Base-by-base conservation (phyloP, 2,113 vertebrate genomes). In the Hemibagrus wyckioides region DNA sequence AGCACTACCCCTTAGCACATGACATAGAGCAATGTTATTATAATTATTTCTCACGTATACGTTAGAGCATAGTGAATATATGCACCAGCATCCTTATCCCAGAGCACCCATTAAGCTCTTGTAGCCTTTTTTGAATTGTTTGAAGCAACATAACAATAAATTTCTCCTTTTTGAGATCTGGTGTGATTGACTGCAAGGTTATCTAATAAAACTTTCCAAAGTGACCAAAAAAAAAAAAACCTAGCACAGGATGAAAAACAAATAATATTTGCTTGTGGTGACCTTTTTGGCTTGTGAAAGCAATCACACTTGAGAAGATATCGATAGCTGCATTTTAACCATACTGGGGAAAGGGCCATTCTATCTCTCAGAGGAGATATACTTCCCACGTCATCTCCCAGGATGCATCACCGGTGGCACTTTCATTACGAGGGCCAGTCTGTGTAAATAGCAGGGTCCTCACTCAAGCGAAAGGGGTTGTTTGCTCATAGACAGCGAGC, bases 381-480 rank as follows among this genome's bases (percentile, higher is more conserved):
- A 54, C 44, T 86, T 76, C 48, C 54, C 30, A n/a, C 50, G 13
- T 44, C 73, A 30, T 67, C 77, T 48, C 75, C 80, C 52, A 65
- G 71, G 82, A 84, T 86, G 52, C 73, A 19, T 73, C 80, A 67
- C 90, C 44, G 83, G 89, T 83, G 80, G 80, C 41, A 69, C 76
- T 94, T 93, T 94, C 92, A 94, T 92, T 95, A 94, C 86, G 73
- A 90, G 88, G 90, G 91, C 86, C 89, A 91, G 91, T 89, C 82
- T 89, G 84, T 94, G 94, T 94, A 96, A 96, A 96, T 95, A 94
- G 73, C 94, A 95, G 89, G 41, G 91, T 92, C 90, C 88, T 94
- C 91, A 90, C 91, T 93, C 93, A 94, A 93, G 93, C 87, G 86
- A 89, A 91, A 50, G 89, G 89, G 90, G 90, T 90, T 93, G 93